Evolutionary conservation across 2,113 vertebrate species (phyloP), one percentile per base, ranked within the genome.

Genomic region (Cariama cristata): DNA sequence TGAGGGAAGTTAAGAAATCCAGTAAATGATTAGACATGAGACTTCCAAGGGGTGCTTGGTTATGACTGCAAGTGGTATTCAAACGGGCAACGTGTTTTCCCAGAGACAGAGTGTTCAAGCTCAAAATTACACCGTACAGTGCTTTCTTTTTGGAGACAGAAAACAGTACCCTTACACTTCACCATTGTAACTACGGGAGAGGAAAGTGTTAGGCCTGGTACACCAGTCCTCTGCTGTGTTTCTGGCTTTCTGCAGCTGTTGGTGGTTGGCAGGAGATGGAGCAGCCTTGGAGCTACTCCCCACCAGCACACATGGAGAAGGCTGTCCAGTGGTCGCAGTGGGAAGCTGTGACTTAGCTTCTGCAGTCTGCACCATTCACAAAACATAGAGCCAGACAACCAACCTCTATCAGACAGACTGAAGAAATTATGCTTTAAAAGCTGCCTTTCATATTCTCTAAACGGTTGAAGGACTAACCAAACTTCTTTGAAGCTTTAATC

Each of bases 291-390:
- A n/a, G 7, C 73, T 73, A 20, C 33, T 81, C 40, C 69, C 22
- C 60, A 32, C 11, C 47, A 82, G 23, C 17, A 18, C 13, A 2
- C 1, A 4, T 42, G 49, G 38, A 42, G 19, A 40, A 23, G 42
- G 16, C 16, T 90, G 47, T 21, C 52, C 11, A 2, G 33, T 1
- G 6, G 56, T 35, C 1, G 0, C 21, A 7, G 27, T 10, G n/a
- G 35, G 55, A 87, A n/a, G 5, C 11, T 44, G 24, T 40, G 67
- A 44, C 59, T 59, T 58, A 20, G 4, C 26, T 84, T 88, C 47
- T 87, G 52, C 52, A 55, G n/a, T 47, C 64, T 79, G 21, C 33
- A 32, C 15, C 42, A 16, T 18, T 50, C 47, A 71, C 5, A 58
- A 85, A 49, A n/a, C 47, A 50, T 3, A 66, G 28, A 83, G 21